Base-by-base conservation (phyloP, 2,797 vertebrate species). In the Leuciscus waleckii region DNA sequence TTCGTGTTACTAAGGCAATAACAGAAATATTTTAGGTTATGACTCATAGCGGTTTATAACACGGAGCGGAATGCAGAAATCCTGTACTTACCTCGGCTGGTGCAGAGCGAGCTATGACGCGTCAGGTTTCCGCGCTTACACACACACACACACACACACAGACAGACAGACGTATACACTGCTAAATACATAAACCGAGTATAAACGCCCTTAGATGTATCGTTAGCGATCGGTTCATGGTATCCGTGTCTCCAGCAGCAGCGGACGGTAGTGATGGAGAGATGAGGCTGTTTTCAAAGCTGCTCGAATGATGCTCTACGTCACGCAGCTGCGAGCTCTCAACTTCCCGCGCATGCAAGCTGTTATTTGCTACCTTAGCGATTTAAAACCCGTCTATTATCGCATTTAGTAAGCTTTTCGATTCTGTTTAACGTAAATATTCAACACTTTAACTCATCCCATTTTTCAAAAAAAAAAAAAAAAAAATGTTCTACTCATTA, bases 11-110 rank as follows among this genome's bases (percentile, higher is more conserved):
- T 16, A 26, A 83, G 10, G 1, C 35, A 21, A n/a, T n/a, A 26
- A 32, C 46, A 56, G n/a, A 77, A 84, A 69, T 41, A 1, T 21
- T 39, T 58, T 19, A 8, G 23, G 16, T 37, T 41, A 32, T 49
- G 69, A 32, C 63, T 77, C 37, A 77, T 39, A 37, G 79, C 75
- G 51, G 54, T 73, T 54, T 77, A 14, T 71, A 37, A 67, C 68
- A 54, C 58, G 43, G 73, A 70, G 83, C 74, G 88, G 85, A 87
- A 70, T 88, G 92, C 75, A 82, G 19, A 90, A 92, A 92, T 84
- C 77, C 92, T 94, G 91, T 85, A 74, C 93, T 95, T 94, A 95
- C 94, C 94, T 90, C 83, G 91, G 93, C 93, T 95, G 94, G 85
- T 94, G 95, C 94, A 95, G 94, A 94, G 93, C 92, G 89, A 90